phyloP scores from a whole-genome alignment of 2,113 vertebrate genomes.

The Plecotus auritus region DNA sequence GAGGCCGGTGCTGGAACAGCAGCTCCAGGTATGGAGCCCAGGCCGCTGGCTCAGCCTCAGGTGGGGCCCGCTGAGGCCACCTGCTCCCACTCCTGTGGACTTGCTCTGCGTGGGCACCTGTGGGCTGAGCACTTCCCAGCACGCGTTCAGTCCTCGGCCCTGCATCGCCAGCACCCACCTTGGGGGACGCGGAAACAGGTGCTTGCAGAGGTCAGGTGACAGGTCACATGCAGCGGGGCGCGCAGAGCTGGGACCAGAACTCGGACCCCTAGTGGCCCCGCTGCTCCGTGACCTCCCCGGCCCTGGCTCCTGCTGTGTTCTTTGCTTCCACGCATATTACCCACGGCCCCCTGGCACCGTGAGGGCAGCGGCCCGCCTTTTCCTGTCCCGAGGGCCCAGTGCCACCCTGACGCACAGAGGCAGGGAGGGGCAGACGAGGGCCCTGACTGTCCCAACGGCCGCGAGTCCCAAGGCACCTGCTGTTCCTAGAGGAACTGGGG shows the following conservation, averaged over 20 bases:
- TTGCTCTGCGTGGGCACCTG: not conserved
- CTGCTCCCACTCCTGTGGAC: too few species aligned
- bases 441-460: not conserved
- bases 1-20: not conserved
- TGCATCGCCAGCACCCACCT: rapidly evolving
- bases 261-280: not conserved
- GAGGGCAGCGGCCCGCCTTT: not conserved
- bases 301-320: not conserved
- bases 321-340: not conserved
- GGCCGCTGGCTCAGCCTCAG: not conserved
- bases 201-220: not conserved
- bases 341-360: not conserved
- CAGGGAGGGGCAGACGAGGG: not conserved
- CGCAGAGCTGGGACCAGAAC: not conserved
- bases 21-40: too few species aligned
- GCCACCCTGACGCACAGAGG: not conserved
- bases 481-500: not conserved
- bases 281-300: not conserved
- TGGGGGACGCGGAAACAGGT: not conserved
- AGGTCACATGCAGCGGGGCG: not conserved
- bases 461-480: not conserved
- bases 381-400: not conserved
- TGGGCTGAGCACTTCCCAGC: not conserved
- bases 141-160: not conserved
- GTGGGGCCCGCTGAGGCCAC: not conserved